phyloP scores from a whole-genome alignment of 2,113 vertebrate species.

The Protobothrops flavoviridis region DNA sequence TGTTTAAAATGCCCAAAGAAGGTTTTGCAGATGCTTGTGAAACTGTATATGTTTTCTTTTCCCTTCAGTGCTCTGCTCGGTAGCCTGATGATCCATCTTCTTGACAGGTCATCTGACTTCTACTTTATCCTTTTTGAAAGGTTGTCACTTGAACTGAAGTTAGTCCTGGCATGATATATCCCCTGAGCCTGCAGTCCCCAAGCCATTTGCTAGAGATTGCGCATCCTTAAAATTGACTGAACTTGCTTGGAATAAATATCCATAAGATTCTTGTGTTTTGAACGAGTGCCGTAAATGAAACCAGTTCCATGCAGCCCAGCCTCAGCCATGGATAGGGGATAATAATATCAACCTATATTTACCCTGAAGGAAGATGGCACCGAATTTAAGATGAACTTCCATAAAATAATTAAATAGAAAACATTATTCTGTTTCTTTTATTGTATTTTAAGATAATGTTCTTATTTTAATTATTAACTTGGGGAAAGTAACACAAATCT shows the following conservation, averaged over 20 bases:
- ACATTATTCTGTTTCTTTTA: neutral
- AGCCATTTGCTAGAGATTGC: neutral
- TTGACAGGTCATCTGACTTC: neutral
- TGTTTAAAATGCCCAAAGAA: neutral
- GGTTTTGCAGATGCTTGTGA: neutral
- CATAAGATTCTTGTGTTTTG: neutral
- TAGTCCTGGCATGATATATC: neutral
- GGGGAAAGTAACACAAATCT: neutral
- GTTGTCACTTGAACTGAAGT: neutral
- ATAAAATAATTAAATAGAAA: neutral
- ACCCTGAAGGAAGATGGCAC: neutral
- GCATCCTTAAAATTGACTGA: neutral
- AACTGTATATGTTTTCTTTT: neutral
- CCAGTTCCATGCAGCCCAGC: neutral
- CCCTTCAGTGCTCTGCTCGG: neutral
- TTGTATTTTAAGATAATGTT: neutral
- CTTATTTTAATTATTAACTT: neutral
- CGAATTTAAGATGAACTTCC: neutral
- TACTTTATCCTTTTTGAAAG: neutral
- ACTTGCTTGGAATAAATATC: neutral
- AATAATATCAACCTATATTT: neutral
- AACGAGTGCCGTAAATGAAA: neutral
- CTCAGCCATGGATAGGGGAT: neutral
- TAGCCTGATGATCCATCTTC: slow-evolving; percentile 8
- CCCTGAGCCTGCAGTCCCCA: neutral